Base-by-base conservation (phyloP, 1,140 invertebrate genomes). In the Ooceraea biroi region DNA sequence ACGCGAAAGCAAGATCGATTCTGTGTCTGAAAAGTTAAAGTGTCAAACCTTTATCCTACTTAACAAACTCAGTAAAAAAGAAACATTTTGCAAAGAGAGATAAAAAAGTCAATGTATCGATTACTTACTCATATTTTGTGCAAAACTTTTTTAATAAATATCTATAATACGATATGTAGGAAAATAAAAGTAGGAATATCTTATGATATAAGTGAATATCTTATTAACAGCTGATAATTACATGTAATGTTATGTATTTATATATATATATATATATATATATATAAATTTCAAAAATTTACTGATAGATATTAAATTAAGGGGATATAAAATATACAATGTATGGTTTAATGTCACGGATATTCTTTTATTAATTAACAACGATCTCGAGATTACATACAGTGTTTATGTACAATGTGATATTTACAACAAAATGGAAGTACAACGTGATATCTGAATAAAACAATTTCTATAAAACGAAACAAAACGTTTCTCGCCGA, bases 301-400 rank as follows among this genome's bases (percentile, higher is more conserved):
- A 50, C 3, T 4, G 11, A 50, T 50, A 77, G 22, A 63, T 74
- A 7, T 17, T 36, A 63, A 27, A 44, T 36, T n/a, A 30, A 30
- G 12, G 44, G 46, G 17, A 50, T 36, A 46, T 22, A 3, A 65
- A 46, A 36, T 61, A 7, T 36, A 69, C 17, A 8, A 58, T 17
- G 41, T 46, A 17, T 50, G 11, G 12, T 85, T 74, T 57, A 52
- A 52, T 66, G 17, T 89, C 60, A 87, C 55, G 85, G 84, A 85
- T 87, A 89, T 91, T 92, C 83, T 91, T 93, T 94, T 93, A 93
- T 93, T 94, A 85, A 91, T 93, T 93, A 94, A 94, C 93, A 94
- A 93, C 88, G 86, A 92, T 89, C 90, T 89, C 36, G 36, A 82
- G 60, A 85, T 85, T 92, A 92, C 90, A 91, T 93, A 93, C 89